Percentiles rank a stretch among this genome's conserved stretches.
These are phyloP conservation scores for Malurus melanocephalus DNA, from an alignment of 2,113 vertebrate genomes.

Conservation along the genomic window DNA sequence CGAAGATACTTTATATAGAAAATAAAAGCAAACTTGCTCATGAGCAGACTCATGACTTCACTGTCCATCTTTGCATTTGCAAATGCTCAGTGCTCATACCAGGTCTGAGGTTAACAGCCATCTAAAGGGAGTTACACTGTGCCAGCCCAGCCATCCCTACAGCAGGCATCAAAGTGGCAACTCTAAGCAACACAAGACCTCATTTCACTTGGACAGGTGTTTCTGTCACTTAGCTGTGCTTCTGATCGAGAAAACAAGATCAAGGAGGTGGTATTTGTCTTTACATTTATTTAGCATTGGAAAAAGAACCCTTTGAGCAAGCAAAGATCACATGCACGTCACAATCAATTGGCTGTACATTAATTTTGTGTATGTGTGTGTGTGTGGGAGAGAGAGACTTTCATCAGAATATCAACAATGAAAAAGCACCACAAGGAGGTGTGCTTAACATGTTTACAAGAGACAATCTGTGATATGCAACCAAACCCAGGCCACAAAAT, in stretches of 20 bases:
- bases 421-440: conserved; percentile 79
- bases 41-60: conserved; percentile 16
- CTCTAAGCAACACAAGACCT: not conserved
- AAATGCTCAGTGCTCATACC: conserved; percentile 34
- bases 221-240: conserved; percentile 48
- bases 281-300: conserved; percentile 92
- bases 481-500: conserved; percentile 88
- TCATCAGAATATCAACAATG: conserved; percentile 77
- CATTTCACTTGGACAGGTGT: not conserved
- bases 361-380: conserved; percentile 26
- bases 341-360: conserved; percentile 88
- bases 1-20: not conserved
- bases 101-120: conserved; percentile 43
- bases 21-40: conserved; percentile 31
- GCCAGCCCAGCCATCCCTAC: conserved; percentile 6
- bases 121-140: conserved; percentile 25
- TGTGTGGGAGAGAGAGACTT: conserved; percentile 58
- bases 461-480: conserved; percentile 73
- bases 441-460: conserved; percentile 71
- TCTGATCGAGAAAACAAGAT: conserved; percentile 73
- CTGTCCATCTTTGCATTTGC: conserved; percentile 49
- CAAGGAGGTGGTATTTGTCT: conserved; percentile 75
- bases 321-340: conserved; percentile 93
- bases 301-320: conserved; percentile 81
- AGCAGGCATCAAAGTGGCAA: not conserved